Evolutionary conservation across 2,797 vertebrate species (phyloP).

Genomic region (Hipposideros larvatus): DNA sequence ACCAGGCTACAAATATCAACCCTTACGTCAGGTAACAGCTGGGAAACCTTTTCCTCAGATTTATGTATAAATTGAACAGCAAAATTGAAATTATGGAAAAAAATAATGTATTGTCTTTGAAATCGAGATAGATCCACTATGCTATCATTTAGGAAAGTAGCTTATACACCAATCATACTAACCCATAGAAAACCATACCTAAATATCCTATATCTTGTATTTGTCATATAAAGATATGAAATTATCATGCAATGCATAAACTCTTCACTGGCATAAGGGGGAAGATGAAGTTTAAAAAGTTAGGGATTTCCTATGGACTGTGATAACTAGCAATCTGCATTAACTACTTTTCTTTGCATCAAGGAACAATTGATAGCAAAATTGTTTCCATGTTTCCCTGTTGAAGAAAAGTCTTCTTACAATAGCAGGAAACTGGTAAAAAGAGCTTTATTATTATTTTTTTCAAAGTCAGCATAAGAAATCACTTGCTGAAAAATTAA

Average conservation of each 20-base stretch:
- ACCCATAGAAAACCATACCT: background rate
- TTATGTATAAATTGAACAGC: conserved; percentile 52
- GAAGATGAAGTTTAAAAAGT: background rate
- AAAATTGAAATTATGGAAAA: conserved; percentile 68
- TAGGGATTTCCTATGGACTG: background rate
- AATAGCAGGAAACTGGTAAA: background rate
- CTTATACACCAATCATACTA: conserved; percentile 24
- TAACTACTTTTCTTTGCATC: background rate
- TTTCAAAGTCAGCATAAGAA: conserved; percentile 31
- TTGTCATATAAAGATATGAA: background rate
- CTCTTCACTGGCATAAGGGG: background rate
- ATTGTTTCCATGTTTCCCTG: conserved; percentile 33
- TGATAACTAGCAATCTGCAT: background rate
- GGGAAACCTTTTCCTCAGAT: conserved; percentile 20
- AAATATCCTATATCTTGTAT: background rate
- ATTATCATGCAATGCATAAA: background rate
- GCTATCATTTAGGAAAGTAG: conserved; percentile 43
- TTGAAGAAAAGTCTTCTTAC: background rate
- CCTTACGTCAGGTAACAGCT: conserved; percentile 57
- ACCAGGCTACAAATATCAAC: background rate
- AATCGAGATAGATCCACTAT: conserved; percentile 49
- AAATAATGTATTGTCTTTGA: conserved; percentile 49
- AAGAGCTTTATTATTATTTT: background rate
- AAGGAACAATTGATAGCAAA: conserved; percentile 21
- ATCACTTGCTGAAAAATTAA: conserved; percentile 7